Conservation (phyloP, 2,113 vertebrate genomes). For the Nothocercus julius region DNA sequence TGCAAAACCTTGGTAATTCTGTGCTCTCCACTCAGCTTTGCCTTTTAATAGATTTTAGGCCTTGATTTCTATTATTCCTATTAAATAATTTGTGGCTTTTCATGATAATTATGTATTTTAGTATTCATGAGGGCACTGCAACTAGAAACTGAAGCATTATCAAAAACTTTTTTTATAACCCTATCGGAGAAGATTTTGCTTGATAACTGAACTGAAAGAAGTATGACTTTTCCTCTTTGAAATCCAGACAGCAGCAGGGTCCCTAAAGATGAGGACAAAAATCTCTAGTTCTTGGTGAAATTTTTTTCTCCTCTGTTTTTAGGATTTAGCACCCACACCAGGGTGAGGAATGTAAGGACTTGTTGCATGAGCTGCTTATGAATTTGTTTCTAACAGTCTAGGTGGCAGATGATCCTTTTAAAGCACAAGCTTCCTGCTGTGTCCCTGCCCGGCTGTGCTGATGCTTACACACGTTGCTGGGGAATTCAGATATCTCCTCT, state of each 20-base stretch:
- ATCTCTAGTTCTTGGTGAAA: neutral
- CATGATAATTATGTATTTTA: neutral
- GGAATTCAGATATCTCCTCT: neutral
- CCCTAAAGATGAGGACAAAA: neutral
- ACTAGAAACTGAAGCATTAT: neutral
- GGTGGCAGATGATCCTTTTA: neutral
- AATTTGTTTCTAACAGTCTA: neutral
- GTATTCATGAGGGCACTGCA: neutral
- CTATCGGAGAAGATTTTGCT: neutral
- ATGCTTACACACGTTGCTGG: fast-evolving
- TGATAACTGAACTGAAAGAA: neutral
- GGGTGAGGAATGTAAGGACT: neutral
- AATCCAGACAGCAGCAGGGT: neutral
- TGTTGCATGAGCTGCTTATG: neutral
- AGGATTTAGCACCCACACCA: neutral
- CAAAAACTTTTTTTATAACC: neutral
- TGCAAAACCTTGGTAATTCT: neutral
- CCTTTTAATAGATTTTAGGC: neutral
- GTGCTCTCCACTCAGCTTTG: neutral
- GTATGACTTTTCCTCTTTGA: neutral
- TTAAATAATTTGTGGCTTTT: neutral
- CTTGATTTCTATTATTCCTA: neutral
- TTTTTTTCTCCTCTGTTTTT: neutral
- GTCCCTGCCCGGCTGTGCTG: neutral
- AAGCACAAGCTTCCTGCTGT: neutral